Evolutionary conservation across 2,888 invertebrate species (phyloP), one percentile per base, ranked within the genome.

Genomic region (Drosophila mulleri): DNA sequence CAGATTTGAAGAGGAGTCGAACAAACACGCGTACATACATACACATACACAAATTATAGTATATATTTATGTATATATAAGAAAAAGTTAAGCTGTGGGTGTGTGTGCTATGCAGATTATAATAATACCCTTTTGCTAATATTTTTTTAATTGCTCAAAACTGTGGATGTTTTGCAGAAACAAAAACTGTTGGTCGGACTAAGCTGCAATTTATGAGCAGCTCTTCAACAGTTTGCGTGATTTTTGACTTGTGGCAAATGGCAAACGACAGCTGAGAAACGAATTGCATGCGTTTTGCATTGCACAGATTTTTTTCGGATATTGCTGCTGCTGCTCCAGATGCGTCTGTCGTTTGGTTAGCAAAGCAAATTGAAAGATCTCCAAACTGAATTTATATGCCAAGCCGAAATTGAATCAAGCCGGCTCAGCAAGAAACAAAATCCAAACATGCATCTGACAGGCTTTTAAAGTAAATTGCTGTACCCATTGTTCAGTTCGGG

Each of bases 101-200:
- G 68, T 44, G 68, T 44, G 57, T 45, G 50, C 57, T 79, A 67
- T 14, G 50, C 50, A 79, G 74, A 77, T 78, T 71, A 50, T 61
- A 72, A 50, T 61, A 74, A 72, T 75, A 73, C 72, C 63, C 60
- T 70, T 68, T 67, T 67, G 72, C 66, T 67, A 86, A 80, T 79
- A 68, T 73, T 75, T 52, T 80, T 83, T 83, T 85, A 79, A 87
- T 87, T 85, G 75, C 61, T 82, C 5, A 2, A 53, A 53, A 48
- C 20, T 45, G n/a, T 42, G 32, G n/a, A 26, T 48, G 11, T 18
- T 29, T 29, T 2, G n/a, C 32, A 35, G 32, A 18, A 50, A 35
- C 50, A 42, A 47, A 56, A 58, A 35, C 20, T 50, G 41, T 29
- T 23, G 45, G n/a, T 41, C 6, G 37, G 41, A 56, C 47, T 50